Evolutionary conservation across 2,113 vertebrate genomes (phyloP).

Genomic region (Alaudala cheleensis): DNA sequence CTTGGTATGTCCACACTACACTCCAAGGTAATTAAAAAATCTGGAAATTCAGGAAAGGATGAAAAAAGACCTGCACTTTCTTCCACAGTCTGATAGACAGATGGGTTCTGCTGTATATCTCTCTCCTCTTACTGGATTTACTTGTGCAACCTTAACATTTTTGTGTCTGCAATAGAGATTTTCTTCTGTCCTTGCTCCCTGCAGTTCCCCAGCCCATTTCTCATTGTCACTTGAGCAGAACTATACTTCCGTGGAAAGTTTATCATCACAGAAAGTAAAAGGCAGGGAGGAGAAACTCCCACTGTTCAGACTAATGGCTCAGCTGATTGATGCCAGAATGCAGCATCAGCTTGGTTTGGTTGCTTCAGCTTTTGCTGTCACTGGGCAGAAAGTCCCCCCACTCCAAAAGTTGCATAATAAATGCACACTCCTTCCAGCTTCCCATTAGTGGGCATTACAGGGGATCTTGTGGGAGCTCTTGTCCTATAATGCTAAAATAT

Average conservation of each 20-base stretch:
- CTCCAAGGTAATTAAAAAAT: not conserved
- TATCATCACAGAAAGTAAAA: slow-evolving; percentile 26
- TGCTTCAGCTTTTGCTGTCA: not conserved
- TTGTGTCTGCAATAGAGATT: slow-evolving; percentile 36
- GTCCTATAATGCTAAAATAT: not conserved
- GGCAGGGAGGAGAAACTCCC: slow-evolving; percentile 15
- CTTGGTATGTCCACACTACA: not conserved
- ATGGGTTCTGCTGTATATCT: not conserved
- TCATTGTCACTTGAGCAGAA: slow-evolving; percentile 53
- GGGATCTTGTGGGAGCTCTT: not conserved
- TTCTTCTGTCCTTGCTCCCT: slow-evolving; percentile 32
- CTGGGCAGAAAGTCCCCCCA: not conserved
- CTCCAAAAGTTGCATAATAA: not conserved
- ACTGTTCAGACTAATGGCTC: slow-evolving; percentile 5
- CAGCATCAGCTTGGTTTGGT: not conserved
- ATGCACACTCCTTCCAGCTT: not conserved
- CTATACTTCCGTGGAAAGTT: not conserved
- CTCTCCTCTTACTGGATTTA: slow-evolving; percentile 15
- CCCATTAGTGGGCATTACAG: not conserved
- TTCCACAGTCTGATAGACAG: not conserved
- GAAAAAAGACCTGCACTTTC: not conserved
- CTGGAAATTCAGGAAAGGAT: not conserved
- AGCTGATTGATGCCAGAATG: not conserved
- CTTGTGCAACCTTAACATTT: not conserved
- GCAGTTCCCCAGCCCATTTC: slow-evolving; percentile 19